Percentiles rank a stretch among this genome's conserved stretches.
These are phyloP conservation scores for Balanococcus diminutus DNA, from an alignment of 2,888 invertebrate species.

Conservation along the genomic window DNA sequence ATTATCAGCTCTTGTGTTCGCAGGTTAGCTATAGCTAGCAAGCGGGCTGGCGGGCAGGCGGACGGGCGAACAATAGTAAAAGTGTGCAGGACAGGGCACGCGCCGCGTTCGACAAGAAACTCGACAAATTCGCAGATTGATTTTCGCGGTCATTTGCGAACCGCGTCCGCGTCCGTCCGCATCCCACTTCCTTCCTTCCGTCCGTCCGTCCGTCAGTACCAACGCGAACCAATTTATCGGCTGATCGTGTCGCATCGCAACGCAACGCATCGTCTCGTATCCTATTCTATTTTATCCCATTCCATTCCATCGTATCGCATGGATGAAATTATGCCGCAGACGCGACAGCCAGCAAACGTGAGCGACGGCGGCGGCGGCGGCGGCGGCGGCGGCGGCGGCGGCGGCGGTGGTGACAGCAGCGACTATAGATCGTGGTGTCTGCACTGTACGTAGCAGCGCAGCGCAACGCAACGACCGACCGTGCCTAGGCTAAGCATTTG, in stretches of 20 bases:
- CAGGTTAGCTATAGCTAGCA: too few species aligned
- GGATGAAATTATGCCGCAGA: too few species aligned
- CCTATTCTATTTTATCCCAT: too few species aligned
- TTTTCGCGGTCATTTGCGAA: constrained; percentile 43
- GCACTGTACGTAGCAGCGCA: too few species aligned
- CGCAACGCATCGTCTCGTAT: background rate
- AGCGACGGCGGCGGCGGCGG: constrained; percentile 6
- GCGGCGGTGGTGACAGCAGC: background rate
- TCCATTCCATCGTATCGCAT: too few species aligned
- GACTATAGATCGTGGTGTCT: too few species aligned
- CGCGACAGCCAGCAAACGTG: background rate
- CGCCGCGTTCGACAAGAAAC: background rate
- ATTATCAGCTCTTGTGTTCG: too few species aligned
- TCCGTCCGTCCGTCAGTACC: too few species aligned
- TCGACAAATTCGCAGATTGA: constrained; percentile 5
- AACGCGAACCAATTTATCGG: background rate
- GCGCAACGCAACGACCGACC: background rate
- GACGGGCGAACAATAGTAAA: constrained; percentile 34
- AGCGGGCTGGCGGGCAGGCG: too few species aligned
- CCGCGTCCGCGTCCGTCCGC: background rate
- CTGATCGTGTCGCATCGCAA: background rate
- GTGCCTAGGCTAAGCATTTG: too few species aligned
- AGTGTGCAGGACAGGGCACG: background rate
- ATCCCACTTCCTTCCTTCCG: too few species aligned
- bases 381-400: background rate